Evolutionary conservation across 2,797 vertebrate species (phyloP), one percentile per base, ranked within the genome.

Genomic region (Austrolebias charrua): DNA sequence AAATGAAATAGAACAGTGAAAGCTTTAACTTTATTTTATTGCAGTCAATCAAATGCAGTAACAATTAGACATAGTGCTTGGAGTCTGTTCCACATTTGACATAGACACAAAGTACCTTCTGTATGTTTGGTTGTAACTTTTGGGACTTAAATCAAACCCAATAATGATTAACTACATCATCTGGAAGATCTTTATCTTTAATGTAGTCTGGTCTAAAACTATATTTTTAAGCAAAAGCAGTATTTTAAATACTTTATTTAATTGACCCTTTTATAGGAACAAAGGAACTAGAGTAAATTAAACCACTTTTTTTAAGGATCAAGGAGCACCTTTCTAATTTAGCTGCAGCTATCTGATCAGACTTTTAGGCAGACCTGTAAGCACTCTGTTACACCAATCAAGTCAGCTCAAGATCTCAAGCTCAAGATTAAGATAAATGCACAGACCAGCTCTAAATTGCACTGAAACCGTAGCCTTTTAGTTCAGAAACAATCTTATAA

Each of bases 261-360:
- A 48, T 19, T 20, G 19, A 20, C 46, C 10, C 46, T 15, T 1
- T 10, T 48, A 19, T 4, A 48, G 46, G 12, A 19, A 20, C 46
- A 0, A 12, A 20, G 11, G 18, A 20, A 48, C 19, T 48, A 10
- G 18, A 48, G 18, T 20, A 20, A 48, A 20, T 11, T 48, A 48
- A 40, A 12, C 10, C 10, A 48, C 10, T 12, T 47, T 47, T n/a
- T 47, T 20, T 11, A 19, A n/a, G 43, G 19, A 11, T 48, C 19
- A 13, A 48, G 18, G 1, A 48, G 19, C 10, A 48, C 8, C 19
- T 5, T 20, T 48, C 46, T 48, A 19, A 48, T 12, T 48, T 20
- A 48, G 46, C 19, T 48, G 46, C 46, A 48, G 46, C 46, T 20
- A 11, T 48, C 46, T 48, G 46, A 20, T 48, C 19, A 48, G 46